Evolutionary conservation across 2,113 vertebrate genomes (phyloP), one percentile per base, ranked within the genome.

Genomic region (Setophaga coronata): DNA sequence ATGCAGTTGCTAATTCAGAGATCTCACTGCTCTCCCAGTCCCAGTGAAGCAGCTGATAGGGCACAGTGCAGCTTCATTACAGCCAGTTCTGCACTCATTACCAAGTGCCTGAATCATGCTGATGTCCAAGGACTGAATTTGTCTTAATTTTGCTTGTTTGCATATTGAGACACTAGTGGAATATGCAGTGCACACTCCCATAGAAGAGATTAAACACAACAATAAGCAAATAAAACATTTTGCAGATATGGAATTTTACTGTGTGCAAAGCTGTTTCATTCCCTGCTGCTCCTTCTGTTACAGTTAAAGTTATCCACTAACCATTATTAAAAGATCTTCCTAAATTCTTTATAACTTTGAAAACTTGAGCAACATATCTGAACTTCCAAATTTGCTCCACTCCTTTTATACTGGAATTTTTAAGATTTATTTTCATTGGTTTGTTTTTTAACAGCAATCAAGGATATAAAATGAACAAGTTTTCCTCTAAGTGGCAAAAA

Each of bases 61-160:
- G 31, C 38, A 18, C 42, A 54, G 80, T 79, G 84, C 77, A 96
- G 76, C 82, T 89, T 84, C 38, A 47, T 82, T 96, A 53, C 67
- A 94, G 51, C 65, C 57, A 47, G 14, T 38, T 69, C 65, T 95
- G 53, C 18, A 88, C 82, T 92, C 77, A 28, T 65, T 89, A 40
- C 38, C 5, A 11, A 92, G 33, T 43, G 23, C 57, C 7, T 81
- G n/a, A 78, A 70, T 96, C 47, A 89, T n/a, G 15, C 25, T 82
- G 16, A 28, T 78, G 66, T 71, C 85, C 28, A 1, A 57, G 43
- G 56, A 43, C 48, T 82, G 61, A 34, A 82, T 54, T 8, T 71
- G 42, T 64, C 69, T 95, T 58, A 12, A 78, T 94, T 74, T 54
- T 29, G 6, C 40, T 82, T 79, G 24, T 67, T 87, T 74, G n/a